A percentile compares a stretch with the other conserved stretches of the same genome.
These are phyloP conservation scores for Zosterops hypoxanthus DNA, from an alignment of 2,113 vertebrate genomes.

Conservation along the genomic window DNA sequence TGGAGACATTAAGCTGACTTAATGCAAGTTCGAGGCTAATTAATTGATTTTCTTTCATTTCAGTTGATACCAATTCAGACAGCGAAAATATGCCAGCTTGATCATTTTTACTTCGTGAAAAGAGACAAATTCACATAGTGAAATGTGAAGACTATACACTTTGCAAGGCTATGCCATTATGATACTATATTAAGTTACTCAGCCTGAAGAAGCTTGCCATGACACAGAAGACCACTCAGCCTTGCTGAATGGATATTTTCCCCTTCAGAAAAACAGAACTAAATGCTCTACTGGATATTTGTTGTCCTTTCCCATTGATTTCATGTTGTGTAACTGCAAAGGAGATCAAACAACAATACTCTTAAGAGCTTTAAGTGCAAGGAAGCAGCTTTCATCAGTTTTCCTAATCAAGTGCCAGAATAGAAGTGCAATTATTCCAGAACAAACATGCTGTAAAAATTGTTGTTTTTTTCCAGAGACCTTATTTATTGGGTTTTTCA, in stretches of 20 bases:
- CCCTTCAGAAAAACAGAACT: neutral
- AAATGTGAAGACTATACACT: neutral
- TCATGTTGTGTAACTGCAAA: slow-evolving; percentile 37
- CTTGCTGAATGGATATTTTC: neutral
- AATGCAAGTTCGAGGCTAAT: neutral
- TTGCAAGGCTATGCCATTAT: neutral
- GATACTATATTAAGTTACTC: neutral
- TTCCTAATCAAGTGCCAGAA: slow-evolving; percentile 4
- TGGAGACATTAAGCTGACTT: neutral
- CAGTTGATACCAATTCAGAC: neutral
- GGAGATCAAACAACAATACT: slow-evolving; percentile 43
- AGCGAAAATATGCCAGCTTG: neutral
- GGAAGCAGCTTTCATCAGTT: slow-evolving; percentile 32
- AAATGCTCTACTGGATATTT: neutral
- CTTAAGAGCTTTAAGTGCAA: slow-evolving; percentile 57
- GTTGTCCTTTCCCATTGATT: slow-evolving; percentile 39
- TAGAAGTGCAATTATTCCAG: neutral
- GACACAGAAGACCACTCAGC: neutral
- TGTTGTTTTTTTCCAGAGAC: neutral
- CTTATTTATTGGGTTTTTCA: neutral
- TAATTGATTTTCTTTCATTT: neutral
- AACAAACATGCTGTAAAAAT: neutral
- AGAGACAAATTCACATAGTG: neutral
- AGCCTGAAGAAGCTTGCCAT: neutral
- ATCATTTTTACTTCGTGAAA: neutral